phyloP scores from a whole-genome alignment of 2,888 invertebrate genomes.

The Ochlodes sylvanus region DNA sequence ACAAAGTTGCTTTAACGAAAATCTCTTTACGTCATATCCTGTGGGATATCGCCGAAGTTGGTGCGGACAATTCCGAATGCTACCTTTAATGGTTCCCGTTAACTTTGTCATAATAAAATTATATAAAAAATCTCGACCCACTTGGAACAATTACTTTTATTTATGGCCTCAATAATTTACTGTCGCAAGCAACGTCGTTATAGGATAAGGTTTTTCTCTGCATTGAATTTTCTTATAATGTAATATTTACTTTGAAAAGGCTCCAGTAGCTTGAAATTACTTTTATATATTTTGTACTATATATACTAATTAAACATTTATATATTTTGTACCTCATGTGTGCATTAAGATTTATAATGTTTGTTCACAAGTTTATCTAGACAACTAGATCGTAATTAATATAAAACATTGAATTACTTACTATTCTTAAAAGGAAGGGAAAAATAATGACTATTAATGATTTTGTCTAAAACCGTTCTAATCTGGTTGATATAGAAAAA shows the following conservation, averaged over 20 bases:
- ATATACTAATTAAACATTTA: no score
- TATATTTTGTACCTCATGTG: no score
- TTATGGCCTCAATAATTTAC: constrained; percentile 77
- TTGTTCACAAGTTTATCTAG: neutral
- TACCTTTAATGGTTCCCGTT: constrained; percentile 62
- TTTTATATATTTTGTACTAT: no score
- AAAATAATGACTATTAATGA: no score
- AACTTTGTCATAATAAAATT: constrained; percentile 79
- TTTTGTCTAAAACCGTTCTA: neutral
- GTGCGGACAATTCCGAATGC: constrained; percentile 62
- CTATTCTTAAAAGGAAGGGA: neutral
- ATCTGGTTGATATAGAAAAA: neutral
- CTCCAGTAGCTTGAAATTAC: constrained; percentile 4
- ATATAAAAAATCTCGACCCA: constrained; percentile 73
- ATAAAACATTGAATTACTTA: neutral
- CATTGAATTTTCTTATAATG: constrained; percentile 56
- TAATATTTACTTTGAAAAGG: constrained; percentile 48
- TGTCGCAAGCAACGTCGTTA: constrained; percentile 67
- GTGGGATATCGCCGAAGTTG: constrained; percentile 64
- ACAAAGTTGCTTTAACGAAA: constrained; percentile 62
- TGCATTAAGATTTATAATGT: no score
- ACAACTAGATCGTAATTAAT: neutral
- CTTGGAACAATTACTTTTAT: constrained; percentile 78
- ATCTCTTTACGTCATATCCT: constrained; percentile 71
- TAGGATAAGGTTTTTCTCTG: constrained; percentile 64